Evolutionary conservation across 2,113 vertebrate species (phyloP), one percentile per base, ranked within the genome.

Genomic region (Stigmatopora nigra): DNA sequence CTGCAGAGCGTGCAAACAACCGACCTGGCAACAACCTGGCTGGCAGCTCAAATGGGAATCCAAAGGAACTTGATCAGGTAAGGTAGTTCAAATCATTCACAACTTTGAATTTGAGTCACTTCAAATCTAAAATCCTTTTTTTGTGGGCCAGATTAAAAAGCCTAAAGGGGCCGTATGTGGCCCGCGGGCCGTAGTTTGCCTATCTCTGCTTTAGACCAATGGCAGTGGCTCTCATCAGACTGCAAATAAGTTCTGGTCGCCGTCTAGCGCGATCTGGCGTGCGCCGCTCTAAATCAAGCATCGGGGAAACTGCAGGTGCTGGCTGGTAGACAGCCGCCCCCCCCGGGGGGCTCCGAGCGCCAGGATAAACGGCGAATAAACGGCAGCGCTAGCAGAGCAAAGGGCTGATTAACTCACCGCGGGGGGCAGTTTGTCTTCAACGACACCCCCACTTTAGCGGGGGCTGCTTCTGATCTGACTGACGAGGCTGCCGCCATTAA

Each of bases 241-340:
- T 93, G 94, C 92, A 95, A 96, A 97, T 98, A 94, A 92, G 93
- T 93, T 97, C 94, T 96, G 93, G 97, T 95, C 93, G 92, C 90
- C 92, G 94, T 93, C 93, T 93, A 90, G 92, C 85, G 89, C 94
- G 95, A 97, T 96, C 94, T 93, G 93, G 92, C 92, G 92, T 93
- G 93, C 89, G 91, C 83, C 49, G 88, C 92, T 91, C 91, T 95
- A 95, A 97, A 95, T 96, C 94, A 96, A 91, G 91, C 83, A 70
- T 82, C 31, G 68, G 82, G 89, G 91, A 91, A 78, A 92, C 92
- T 93, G 92, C 91, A 90, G 92, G 94, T 92, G 84, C 83, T 80
- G 89, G 89, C 91, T 92, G 89, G 84, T 92, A 93, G 91, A 94
- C 93, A 94, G 92, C 87, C 73, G 68, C 88, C 91, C 91, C 91